phyloP scores from a whole-genome alignment of 1,140 invertebrate species.

The Brachionus manjavacas region DNA sequence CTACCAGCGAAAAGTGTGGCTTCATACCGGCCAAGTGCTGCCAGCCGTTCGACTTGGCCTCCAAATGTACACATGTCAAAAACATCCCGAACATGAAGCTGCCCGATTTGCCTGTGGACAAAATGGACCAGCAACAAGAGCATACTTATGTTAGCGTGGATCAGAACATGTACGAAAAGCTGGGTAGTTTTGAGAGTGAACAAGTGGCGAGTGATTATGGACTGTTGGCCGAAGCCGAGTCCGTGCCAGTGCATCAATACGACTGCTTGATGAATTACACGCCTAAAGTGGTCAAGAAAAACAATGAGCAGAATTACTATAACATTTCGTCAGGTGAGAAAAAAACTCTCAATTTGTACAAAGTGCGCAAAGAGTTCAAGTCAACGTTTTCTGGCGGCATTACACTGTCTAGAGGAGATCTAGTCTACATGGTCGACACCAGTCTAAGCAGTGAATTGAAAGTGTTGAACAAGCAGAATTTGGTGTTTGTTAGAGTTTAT shows the following conservation, averaged over 20 bases:
- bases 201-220: neutral
- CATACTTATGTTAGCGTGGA: slow-evolving; percentile 14
- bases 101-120: neutral
- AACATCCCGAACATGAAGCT: neutral
- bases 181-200: neutral
- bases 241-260: neutral
- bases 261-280: slow-evolving; percentile 9
- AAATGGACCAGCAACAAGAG: neutral
- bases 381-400: slow-evolving; percentile 2
- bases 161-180: slow-evolving; percentile 1
- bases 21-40: slow-evolving; percentile 14
- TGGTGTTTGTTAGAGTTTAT: slow-evolving; percentile 18
- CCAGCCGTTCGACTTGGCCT: neutral
- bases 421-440: neutral
- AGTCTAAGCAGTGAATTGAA: neutral
- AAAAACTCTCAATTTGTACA: neutral
- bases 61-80: neutral
- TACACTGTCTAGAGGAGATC: neutral
- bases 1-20: neutral
- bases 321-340: neutral
- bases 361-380: neutral
- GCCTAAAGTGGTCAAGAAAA: neutral
- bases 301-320: neutral
- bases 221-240: neutral
- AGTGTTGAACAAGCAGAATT: neutral